Conservation (phyloP, 2,113 vertebrate species). For the Pachyramphus minor region DNA sequence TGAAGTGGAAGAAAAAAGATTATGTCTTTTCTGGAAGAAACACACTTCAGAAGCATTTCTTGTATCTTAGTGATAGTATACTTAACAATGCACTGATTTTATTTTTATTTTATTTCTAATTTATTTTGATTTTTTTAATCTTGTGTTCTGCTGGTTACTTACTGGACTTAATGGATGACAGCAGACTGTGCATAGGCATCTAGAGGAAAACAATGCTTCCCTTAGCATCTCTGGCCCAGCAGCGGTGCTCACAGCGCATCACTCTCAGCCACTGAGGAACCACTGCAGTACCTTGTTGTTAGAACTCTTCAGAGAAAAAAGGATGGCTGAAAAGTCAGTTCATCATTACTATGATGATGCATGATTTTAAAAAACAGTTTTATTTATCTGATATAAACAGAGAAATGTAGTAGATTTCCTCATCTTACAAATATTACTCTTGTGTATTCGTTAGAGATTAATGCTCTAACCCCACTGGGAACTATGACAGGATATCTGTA, state of each 20-base stretch:
- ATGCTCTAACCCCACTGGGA: background rate
- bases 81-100: background rate
- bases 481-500: background rate
- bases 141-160: background rate
- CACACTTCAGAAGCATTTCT: background rate
- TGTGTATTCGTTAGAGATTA: background rate
- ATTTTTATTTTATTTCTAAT: background rate
- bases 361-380: background rate
- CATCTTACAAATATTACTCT: background rate
- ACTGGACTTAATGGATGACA: background rate
- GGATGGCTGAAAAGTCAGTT: background rate
- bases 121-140: background rate
- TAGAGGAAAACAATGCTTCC: background rate
- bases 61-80: background rate
- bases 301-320: background rate
- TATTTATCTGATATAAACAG: background rate
- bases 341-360: background rate
- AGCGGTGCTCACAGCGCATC: accelerated
- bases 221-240: background rate
- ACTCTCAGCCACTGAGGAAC: background rate
- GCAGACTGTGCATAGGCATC: background rate
- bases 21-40: background rate
- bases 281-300: background rate
- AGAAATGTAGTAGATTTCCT: background rate
- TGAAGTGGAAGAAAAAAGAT: background rate